These are phyloP conservation scores for Odontocerum albicorne DNA, from an alignment of 2,888 invertebrate species.

Conservation along the genomic window DNA sequence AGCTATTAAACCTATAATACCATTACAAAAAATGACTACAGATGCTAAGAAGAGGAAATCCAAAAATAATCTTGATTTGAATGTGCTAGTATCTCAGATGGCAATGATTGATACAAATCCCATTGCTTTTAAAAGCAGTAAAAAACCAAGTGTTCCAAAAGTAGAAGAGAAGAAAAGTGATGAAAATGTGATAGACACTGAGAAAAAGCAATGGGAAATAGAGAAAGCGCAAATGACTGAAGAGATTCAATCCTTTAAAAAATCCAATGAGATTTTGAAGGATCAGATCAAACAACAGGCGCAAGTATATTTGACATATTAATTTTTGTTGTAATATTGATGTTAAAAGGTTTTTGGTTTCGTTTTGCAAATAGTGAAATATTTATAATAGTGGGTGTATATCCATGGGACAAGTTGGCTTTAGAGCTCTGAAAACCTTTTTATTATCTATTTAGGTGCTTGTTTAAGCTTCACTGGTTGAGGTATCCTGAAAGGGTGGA, in stretches of 20 bases:
- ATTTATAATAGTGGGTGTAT: no score
- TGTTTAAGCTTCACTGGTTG: no score
- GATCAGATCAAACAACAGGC: slow-evolving; percentile 85
- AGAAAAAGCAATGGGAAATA: slow-evolving; percentile 39
- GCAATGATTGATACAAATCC: slow-evolving; percentile 67
- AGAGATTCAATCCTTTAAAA: slow-evolving; percentile 23
- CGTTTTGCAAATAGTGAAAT: no score
- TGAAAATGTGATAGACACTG: slow-evolving; percentile 35
- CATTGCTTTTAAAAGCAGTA: slow-evolving; percentile 59
- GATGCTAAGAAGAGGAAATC: slow-evolving; percentile 46
- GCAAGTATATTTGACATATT: slow-evolving; percentile 56
- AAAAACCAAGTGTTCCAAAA: slow-evolving; percentile 44
- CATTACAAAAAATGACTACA: slow-evolving; percentile 49
- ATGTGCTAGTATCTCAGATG: slow-evolving; percentile 70
- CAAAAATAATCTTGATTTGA: slow-evolving; percentile 65
- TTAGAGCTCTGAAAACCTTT: no score
- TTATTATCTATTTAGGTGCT: no score
- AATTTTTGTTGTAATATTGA: no score
- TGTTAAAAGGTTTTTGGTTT: no score
- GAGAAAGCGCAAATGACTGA: slow-evolving; percentile 59
- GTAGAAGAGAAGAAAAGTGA: slow-evolving; percentile 44
- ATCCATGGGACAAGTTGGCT: no score
- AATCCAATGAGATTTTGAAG: slow-evolving; percentile 70
- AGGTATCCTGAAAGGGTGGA: no score
- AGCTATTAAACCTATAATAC: slow-evolving; percentile 77